Evolutionary conservation across 2,797 vertebrate genomes (phyloP).

Genomic region (Falco columbarius): DNA sequence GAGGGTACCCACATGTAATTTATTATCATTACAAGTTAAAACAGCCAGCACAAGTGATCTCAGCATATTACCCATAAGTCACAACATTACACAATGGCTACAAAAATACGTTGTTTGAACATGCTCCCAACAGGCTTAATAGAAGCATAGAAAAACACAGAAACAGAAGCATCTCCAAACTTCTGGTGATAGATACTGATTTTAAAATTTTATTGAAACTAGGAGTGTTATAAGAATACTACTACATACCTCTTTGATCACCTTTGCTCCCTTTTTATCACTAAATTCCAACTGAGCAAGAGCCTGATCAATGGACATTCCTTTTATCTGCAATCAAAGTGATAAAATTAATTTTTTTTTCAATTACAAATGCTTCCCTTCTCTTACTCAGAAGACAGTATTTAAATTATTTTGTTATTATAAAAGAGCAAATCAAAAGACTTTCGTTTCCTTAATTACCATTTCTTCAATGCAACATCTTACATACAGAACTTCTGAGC

Average conservation of each 20-base stretch:
- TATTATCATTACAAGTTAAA: neutral
- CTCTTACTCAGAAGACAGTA: neutral
- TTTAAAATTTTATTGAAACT: neutral
- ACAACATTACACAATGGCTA: neutral
- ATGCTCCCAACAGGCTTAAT: neutral
- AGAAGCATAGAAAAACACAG: neutral
- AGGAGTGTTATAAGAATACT: neutral
- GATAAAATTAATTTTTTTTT: neutral
- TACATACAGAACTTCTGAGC: neutral
- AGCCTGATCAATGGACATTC: slow-evolving; percentile 93
- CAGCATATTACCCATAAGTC: neutral
- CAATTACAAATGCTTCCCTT: neutral
- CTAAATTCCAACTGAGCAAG: slow-evolving; percentile 91
- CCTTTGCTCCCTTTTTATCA: slow-evolving; percentile 96
- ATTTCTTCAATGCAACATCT: neutral
- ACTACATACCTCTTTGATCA: slow-evolving; percentile 89
- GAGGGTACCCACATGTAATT: neutral
- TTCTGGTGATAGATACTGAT: neutral
- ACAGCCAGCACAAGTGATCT: neutral
- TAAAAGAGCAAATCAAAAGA: neutral
- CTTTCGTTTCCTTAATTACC: neutral
- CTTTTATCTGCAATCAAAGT: slow-evolving; percentile 81
- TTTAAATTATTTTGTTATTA: neutral
- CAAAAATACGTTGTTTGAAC: neutral
- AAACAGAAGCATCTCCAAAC: neutral